Evolutionary conservation across 2,888 invertebrate species (phyloP), one percentile per base, ranked within the genome.

Genomic region (Apomyelois bistriatella): DNA sequence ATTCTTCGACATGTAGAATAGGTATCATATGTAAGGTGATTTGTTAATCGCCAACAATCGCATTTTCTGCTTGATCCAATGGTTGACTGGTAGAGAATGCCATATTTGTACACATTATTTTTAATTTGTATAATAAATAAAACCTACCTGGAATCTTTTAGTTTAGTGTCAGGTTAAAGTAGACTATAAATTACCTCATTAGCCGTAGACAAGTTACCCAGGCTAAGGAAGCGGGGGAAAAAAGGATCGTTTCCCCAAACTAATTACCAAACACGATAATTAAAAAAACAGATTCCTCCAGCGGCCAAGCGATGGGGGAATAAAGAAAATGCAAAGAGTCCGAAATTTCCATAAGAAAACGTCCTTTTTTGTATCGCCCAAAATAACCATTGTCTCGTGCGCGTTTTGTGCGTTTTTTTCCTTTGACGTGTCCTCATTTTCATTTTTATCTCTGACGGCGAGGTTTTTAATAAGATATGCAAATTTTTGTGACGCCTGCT

Each of bases 221-320:
- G 67, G 67, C 58, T 70, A 70, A 77, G 74, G 78, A 81, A 86
- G 75, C 73, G 76, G 74, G 79, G 74, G 77, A 30, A 43, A 81
- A 79, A 79, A 74, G 79, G 82, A 85, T 85, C 86, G 83, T 84
- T 85, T 79, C 84, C 84, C 81, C 76, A 85, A 90, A 88, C 89
- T 89, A 90, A 90, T 90, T 89, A 87, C 85, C 83, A 89, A 90
- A 88, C 87, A 88, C 85, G 87, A 85, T 88, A 88, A 88, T 90
- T 89, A 89, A 88, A 83, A 88, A 87, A 88, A 86, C 88, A 88
- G 88, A 89, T 85, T 86, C 74, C 81, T 78, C 65, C 76, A 70
- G 70, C 67, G 70, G 64, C 65, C 65, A 68, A 75, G 78, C 74
- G 75, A 81, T 74, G 74, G 72, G 75, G 78, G 79, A 82, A 86